phyloP scores from a whole-genome alignment of 2,888 invertebrate species.

The Malthinus flaveolus region DNA sequence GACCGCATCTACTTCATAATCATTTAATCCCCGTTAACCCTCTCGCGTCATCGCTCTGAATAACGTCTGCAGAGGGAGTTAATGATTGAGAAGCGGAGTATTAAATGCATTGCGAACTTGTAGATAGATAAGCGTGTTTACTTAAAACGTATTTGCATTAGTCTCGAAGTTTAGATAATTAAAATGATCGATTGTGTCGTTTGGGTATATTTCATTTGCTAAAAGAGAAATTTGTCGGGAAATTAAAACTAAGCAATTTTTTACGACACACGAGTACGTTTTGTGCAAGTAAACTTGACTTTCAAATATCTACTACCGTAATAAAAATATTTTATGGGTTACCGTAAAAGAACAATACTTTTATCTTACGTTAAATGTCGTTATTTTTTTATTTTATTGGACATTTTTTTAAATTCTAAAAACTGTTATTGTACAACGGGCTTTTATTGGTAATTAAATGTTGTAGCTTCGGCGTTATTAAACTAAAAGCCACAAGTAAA shows the following conservation, averaged over 20 bases:
- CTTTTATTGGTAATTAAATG: too few species aligned
- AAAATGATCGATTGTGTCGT: neutral
- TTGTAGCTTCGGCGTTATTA: too few species aligned
- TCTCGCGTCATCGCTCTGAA: slow-evolving; percentile 52
- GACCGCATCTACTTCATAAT: slow-evolving; percentile 55
- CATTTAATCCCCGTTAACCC: slow-evolving; percentile 56
- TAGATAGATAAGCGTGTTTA: slow-evolving; percentile 17
- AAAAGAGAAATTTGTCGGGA: neutral
- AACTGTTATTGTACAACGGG: neutral
- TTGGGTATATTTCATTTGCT: neutral
- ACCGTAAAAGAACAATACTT: neutral
- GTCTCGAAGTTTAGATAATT: neutral
- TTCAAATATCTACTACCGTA: slow-evolving; percentile 1
- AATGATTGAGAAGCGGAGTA: slow-evolving; percentile 31
- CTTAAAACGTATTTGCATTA: slow-evolving; percentile 10
- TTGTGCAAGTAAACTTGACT: neutral
- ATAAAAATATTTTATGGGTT: slow-evolving; percentile 1
- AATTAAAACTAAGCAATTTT: neutral
- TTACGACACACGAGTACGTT: too few species aligned
- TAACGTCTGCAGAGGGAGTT: slow-evolving; percentile 34
- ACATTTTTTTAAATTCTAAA: neutral
- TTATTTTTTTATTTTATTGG: neutral
- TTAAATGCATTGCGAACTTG: slow-evolving; percentile 32
- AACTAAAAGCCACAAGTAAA: neutral
- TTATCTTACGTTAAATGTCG: neutral